Conservation (phyloP, 2,797 vertebrate species). For the Champsocephalus esox region DNA sequence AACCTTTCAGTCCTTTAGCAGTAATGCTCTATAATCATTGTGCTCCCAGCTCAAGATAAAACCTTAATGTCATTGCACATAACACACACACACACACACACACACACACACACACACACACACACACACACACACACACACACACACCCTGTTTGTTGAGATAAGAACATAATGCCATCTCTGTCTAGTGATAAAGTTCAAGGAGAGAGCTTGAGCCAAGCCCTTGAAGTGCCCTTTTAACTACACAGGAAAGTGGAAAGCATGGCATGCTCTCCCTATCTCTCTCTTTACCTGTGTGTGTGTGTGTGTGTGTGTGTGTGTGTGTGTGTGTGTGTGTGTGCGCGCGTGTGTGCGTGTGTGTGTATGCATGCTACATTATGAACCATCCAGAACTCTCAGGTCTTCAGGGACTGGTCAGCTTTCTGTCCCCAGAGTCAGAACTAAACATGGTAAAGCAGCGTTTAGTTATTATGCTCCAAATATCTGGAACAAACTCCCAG, state of each 20-base stretch:
- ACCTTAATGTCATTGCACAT: slow-evolving; percentile 62
- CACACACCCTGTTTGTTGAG: slow-evolving; percentile 55
- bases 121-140: slow-evolving; percentile 21
- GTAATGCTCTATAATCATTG: slow-evolving; percentile 70
- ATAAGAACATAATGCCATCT: slow-evolving; percentile 72
- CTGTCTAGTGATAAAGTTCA: slow-evolving; percentile 75
- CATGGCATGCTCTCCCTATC: slow-evolving; percentile 3
- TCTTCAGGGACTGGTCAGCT: no score
- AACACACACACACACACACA: slow-evolving; percentile 33
- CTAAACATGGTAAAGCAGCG: no score
- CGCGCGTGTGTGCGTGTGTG: no score
- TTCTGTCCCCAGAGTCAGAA: no score
- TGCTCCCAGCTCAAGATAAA: slow-evolving; percentile 69
- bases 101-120: slow-evolving; percentile 2
- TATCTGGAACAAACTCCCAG: no score
- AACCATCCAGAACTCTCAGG: no score
- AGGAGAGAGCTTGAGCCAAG: slow-evolving; percentile 62
- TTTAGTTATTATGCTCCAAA: no score
- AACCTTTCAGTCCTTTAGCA: slow-evolving; percentile 53
- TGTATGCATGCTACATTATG: no score
- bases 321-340: background rate
- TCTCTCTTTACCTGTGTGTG: background rate
- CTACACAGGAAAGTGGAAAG: slow-evolving; percentile 27
- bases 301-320: background rate
- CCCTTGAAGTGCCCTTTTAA: slow-evolving; percentile 64